A percentile compares a stretch with the other conserved stretches of the same genome.
These are phyloP conservation scores for Pelodytes ibericus DNA, from an alignment of 2,797 vertebrate species.

Conservation along the genomic window DNA sequence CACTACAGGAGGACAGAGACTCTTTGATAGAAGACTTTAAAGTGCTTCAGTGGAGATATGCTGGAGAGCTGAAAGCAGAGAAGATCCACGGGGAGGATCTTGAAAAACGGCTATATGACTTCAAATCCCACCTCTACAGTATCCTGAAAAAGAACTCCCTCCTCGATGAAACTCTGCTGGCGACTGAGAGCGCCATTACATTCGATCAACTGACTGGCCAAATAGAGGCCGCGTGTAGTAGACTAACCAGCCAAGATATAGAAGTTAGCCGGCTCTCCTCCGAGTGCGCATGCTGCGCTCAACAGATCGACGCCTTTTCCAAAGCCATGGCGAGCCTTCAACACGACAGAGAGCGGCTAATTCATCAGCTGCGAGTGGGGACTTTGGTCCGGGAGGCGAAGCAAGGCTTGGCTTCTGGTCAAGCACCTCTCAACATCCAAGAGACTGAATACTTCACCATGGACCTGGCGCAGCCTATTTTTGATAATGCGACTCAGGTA, in stretches of 20 bases:
- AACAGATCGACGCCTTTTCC: slow-evolving; percentile 82
- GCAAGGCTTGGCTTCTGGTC: slow-evolving; percentile 61
- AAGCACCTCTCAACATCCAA: slow-evolving; percentile 52
- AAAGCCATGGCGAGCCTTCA: slow-evolving; percentile 88
- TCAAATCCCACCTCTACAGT: slow-evolving; percentile 68
- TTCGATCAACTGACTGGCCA: slow-evolving; percentile 66
- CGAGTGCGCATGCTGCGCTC: slow-evolving; percentile 69
- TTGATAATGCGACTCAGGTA: slow-evolving; percentile 70
- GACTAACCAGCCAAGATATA: slow-evolving; percentile 67
- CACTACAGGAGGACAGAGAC: slow-evolving; percentile 83
- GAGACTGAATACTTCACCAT: slow-evolving; percentile 64
- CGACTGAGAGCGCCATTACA: slow-evolving; percentile 67
- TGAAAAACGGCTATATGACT: slow-evolving; percentile 67
- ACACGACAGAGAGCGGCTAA: slow-evolving; percentile 80
- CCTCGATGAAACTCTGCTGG: slow-evolving; percentile 60
- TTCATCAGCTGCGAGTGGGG: slow-evolving; percentile 74
- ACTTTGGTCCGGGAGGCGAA: slow-evolving; percentile 68
- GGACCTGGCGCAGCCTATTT: slow-evolving; percentile 61
- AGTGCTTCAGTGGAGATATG: slow-evolving; percentile 73
- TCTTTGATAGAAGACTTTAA: slow-evolving; percentile 82
- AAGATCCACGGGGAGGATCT: slow-evolving; percentile 68
- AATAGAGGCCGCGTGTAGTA: slow-evolving; percentile 71
- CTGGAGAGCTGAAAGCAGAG: slow-evolving; percentile 72
- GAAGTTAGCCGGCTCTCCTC: slow-evolving; percentile 70
- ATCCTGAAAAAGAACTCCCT: slow-evolving; percentile 71